Percentiles rank a stretch among this genome's conserved stretches.
phyloP scores from a whole-genome alignment of 2,113 vertebrate species.

The Ursus arctos region DNA sequence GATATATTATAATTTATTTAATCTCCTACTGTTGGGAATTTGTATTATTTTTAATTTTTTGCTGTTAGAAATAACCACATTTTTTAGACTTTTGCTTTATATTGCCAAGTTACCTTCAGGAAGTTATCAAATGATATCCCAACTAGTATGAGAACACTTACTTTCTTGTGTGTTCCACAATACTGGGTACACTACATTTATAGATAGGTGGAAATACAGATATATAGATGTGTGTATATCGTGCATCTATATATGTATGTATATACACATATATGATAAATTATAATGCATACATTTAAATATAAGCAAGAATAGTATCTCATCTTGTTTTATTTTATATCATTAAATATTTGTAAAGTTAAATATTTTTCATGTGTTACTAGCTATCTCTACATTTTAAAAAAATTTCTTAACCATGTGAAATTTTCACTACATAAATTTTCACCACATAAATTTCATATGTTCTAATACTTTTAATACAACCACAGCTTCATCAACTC shows the following conservation, averaged over 20 bases:
- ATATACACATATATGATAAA: not conserved
- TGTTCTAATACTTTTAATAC: slow-evolving; percentile 1
- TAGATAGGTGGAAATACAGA: not conserved
- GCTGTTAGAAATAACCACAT: not conserved
- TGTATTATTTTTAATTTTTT: slow-evolving; percentile 14
- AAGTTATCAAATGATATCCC: not conserved
- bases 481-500: not conserved
- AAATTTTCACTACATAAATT: not conserved
- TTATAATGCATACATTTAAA: slow-evolving; percentile 10
- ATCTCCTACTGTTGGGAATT: not conserved
- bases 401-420: not conserved
- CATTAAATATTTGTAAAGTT: not conserved
- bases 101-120: not conserved
- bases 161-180: not conserved
- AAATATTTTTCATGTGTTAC: not conserved
- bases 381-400: not conserved
- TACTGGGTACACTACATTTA: not conserved
- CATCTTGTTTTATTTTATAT: not conserved
- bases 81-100: not conserved
- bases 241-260: not conserved
- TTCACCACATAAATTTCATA: not conserved
- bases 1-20: not conserved
- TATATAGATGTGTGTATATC: not conserved
- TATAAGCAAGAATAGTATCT: not conserved
- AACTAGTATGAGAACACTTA: not conserved